Percentiles rank a stretch among this genome's conserved stretches.
Evolutionary conservation across 2,113 vertebrate species (phyloP).

Genomic region (Ciconia boyciana): DNA sequence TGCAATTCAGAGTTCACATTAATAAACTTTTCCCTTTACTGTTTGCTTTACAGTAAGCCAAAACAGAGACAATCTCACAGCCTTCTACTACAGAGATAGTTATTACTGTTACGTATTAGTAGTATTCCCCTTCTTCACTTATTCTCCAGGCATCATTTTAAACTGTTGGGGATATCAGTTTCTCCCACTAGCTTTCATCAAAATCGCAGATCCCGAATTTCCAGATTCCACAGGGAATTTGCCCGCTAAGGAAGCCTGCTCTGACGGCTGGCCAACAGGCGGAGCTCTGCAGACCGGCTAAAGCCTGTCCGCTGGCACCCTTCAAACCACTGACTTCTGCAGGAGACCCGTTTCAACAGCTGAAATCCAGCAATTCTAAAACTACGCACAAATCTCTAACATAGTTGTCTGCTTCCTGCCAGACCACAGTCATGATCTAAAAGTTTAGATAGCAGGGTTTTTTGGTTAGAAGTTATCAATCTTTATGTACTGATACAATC

Average conservation of each 20-base stretch:
- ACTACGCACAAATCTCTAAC: background rate
- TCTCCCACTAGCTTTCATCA: background rate
- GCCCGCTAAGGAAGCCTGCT: background rate
- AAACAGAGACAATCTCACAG: background rate
- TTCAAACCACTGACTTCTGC: background rate
- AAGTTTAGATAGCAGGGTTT: background rate
- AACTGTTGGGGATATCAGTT: background rate
- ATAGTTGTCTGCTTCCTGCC: background rate
- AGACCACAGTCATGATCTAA: background rate
- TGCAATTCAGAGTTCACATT: slow-evolving; percentile 22
- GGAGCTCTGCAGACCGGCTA: background rate
- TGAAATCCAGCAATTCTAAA: background rate
- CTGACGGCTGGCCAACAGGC: background rate
- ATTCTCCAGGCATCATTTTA: background rate
- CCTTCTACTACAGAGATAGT: background rate
- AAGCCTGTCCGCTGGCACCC: background rate
- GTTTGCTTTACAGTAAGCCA: background rate
- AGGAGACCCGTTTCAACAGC: background rate
- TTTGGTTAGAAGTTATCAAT: background rate
- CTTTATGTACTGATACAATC: background rate
- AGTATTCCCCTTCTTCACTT: background rate
- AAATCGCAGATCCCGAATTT: background rate
- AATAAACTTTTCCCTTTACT: background rate
- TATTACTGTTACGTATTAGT: too few relatives aligned
- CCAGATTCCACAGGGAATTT: background rate